Evolutionary conservation across 2,797 vertebrate species (phyloP).

Genomic region (Helarctos malayanus): DNA sequence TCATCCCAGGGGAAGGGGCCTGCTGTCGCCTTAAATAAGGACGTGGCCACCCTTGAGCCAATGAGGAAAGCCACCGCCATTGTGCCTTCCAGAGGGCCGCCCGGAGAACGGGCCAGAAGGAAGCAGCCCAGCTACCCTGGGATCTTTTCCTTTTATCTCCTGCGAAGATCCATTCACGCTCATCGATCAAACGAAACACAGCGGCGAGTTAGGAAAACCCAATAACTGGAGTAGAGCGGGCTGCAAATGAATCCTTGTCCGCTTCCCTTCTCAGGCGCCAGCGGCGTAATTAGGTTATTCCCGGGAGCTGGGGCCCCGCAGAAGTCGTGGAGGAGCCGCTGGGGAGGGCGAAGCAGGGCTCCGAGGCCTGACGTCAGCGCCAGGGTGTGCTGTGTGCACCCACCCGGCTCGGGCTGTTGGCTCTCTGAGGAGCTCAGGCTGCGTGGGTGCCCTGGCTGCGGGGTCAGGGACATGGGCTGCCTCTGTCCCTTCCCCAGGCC

Average conservation of each 20-base stretch:
- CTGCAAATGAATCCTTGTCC: neutral
- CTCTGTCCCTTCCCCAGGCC: no score
- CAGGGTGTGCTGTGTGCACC: fast-evolving
- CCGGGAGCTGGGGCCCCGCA: fast-evolving
- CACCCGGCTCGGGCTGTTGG: fast-evolving
- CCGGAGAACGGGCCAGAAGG: fast-evolving
- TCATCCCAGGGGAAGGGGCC: fast-evolving
- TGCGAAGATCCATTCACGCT: neutral
- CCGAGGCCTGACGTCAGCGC: fast-evolving
- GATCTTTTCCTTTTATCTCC: constrained; percentile 48
- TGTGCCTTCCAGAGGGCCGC: fast-evolving
- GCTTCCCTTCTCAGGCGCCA: fast-evolving
- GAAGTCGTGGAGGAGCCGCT: fast-evolving
- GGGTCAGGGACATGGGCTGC: neutral
- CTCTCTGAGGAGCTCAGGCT: neutral
- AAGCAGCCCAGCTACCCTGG: fast-evolving
- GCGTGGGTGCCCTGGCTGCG: fast-evolving
- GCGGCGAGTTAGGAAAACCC: constrained; percentile 6
- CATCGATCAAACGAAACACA: constrained; percentile 65
- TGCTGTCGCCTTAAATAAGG: fast-evolving
- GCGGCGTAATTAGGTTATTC: neutral
- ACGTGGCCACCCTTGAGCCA: fast-evolving
- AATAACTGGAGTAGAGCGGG: neutral
- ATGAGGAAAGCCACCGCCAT: fast-evolving
- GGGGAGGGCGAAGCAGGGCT: fast-evolving